These are phyloP conservation scores for Ramphastos sulfuratus DNA, from an alignment of 2,113 vertebrate species.

Conservation along the genomic window DNA sequence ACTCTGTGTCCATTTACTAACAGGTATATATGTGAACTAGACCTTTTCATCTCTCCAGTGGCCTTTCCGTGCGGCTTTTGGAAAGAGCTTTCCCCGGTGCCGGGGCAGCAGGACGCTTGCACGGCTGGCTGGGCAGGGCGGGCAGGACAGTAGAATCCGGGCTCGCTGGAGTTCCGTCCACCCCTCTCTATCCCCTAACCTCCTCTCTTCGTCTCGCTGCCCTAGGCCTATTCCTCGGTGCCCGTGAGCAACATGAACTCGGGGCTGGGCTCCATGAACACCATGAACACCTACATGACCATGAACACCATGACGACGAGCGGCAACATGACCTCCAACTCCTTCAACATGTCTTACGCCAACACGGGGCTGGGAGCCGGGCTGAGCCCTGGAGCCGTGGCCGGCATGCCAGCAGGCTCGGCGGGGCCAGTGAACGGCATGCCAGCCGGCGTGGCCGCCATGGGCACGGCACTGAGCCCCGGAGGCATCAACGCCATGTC, in stretches of 20 bases:
- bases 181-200: slow-evolving; percentile 15
- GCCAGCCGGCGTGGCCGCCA: slow-evolving; percentile 79
- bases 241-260: slow-evolving; percentile 89
- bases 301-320: slow-evolving; percentile 87
- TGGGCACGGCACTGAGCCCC: slow-evolving; percentile 90
- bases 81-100: background rate
- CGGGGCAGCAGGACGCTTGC: background rate
- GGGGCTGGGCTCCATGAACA: slow-evolving; percentile 88
- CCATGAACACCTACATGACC: slow-evolving; percentile 94
- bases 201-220: slow-evolving; percentile 50
- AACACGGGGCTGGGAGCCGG: slow-evolving; percentile 85
- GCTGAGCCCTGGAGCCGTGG: slow-evolving; percentile 83
- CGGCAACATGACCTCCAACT: slow-evolving; percentile 89
- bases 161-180: background rate
- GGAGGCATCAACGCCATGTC: slow-evolving; percentile 85
- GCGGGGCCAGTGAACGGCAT: slow-evolving; percentile 85
- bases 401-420: slow-evolving; percentile 79
- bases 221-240: slow-evolving; percentile 93
- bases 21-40: background rate
- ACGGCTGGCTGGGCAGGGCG: background rate
- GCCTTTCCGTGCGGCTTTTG: background rate
- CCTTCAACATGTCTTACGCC: slow-evolving; percentile 98
- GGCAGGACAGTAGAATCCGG: background rate
- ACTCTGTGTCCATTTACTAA: background rate
- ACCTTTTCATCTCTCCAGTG: background rate